Base-by-base conservation (phyloP, 2,797 vertebrate genomes). In the Nannoperca obscura region DNA sequence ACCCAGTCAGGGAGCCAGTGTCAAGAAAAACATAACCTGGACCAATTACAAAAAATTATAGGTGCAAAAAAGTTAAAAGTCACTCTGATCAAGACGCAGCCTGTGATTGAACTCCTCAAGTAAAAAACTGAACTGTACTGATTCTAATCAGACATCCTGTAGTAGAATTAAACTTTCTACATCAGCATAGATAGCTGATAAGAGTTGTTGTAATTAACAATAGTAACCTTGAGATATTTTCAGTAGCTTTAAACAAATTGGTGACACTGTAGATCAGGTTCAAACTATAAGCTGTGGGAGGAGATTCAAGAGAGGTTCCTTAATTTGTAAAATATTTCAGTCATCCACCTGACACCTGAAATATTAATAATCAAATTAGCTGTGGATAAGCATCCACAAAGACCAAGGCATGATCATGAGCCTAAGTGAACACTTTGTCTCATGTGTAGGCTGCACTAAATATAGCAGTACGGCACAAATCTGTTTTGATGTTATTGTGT, bases 221-320 rank as follows among this genome's bases (percentile, higher is more conserved):
- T 42, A 50, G 40, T 65, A 53, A 77, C 24, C 2, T 53, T 62
- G 32, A 67, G 19, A 32, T 69, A 15, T 40, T 72, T 71, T n/a
- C 46, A 50, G 2, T 20, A 27, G 27, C 20, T 66, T 9, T n/a
- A 15, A 38, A 40, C 4, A 64, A 9, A 46, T 32, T 0, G 42
- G 4, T 34, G 14, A 62, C 12, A 68, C 15, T 50, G 3, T 1
- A 19, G 6, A 15, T 55, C 32, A 22, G 22, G 3, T 49, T 76
- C 19, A 67, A 68, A 62, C 32, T 30, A 50, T 50, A n/a, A 71
- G n/a, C 14, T 46, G 32, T 52, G 14, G 52, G 5, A 9, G 61
- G 55, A 69, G 22, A 60, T 60, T 61, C 24, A 72, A 3, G 10
- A 65, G 52, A 62, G 8, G 30, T 36, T 61, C 7, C 32, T 49